Percentiles rank a stretch among this genome's conserved stretches.
phyloP scores from a whole-genome alignment of 2,797 vertebrate species.

The Leptatherina wallacei region DNA sequence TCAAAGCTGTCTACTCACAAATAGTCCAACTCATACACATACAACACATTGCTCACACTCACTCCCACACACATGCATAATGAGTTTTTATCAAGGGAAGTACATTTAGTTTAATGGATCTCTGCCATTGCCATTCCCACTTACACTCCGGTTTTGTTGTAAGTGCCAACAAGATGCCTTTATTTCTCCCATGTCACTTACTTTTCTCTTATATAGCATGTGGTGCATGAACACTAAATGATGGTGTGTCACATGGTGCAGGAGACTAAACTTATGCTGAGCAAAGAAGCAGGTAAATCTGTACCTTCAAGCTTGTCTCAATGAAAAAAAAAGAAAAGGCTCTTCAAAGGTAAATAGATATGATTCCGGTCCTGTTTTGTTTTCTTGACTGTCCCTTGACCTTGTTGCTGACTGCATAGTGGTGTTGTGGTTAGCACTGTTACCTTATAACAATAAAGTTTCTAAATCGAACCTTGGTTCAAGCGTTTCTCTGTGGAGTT shows the following conservation, averaged over 20 bases:
- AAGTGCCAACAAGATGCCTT: conserved; percentile 53
- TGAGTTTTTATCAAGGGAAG: conserved; percentile 73
- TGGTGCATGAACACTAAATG: conserved; percentile 29
- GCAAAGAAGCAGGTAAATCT: conserved; percentile 9
- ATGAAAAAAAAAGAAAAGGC: not conserved
- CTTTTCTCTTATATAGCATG: conserved; percentile 36
- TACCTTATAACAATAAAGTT: not conserved
- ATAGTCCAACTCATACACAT: conserved; percentile 34
- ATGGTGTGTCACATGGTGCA: conserved; percentile 38
- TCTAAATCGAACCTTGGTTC: not conserved
- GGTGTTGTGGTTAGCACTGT: not conserved
- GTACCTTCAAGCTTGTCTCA: conserved; percentile 10
- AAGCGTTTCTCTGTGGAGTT: not conserved
- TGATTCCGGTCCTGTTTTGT: not conserved
- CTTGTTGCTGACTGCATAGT: not conserved
- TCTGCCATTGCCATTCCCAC: conserved; percentile 63
- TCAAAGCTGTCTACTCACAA: conserved; percentile 69
- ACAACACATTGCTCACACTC: conserved; percentile 23
- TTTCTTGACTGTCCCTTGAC: not conserved
- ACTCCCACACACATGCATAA: conserved; percentile 64
- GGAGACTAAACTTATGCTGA: conserved; percentile 27
- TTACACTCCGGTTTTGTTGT: conserved; percentile 42
- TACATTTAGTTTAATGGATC: conserved; percentile 73
- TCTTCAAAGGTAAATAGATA: conserved; percentile 3
- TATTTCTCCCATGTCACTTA: conserved; percentile 38